phyloP scores from a whole-genome alignment of 1,140 invertebrate genomes.

The Pogonomyrmex barbatus region DNA sequence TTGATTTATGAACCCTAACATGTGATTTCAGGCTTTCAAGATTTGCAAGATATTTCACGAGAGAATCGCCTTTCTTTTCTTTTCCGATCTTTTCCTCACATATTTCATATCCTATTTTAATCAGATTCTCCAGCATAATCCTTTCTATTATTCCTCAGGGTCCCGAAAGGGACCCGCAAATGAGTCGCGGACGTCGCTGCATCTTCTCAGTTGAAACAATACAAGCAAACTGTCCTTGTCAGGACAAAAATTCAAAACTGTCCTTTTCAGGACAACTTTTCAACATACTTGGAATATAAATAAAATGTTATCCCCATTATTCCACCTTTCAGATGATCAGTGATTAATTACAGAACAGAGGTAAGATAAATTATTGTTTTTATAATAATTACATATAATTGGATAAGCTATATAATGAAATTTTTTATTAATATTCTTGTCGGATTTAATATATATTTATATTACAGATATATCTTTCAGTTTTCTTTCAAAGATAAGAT shows the following conservation, averaged over 20 bases:
- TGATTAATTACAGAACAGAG: not conserved
- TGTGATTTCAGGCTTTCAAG: not conserved
- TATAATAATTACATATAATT: not conserved
- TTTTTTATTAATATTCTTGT: not conserved
- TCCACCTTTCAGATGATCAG: conserved; percentile 14
- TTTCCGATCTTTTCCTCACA: conserved; percentile 16
- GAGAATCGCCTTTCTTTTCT: conserved; percentile 33
- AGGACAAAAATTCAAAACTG: conserved; percentile 64
- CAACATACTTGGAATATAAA: conserved; percentile 30
- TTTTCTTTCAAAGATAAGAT: not conserved
- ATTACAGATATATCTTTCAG: not conserved
- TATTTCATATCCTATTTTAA: conserved; percentile 34
- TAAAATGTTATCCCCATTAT: not conserved
- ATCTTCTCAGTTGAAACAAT: conserved; percentile 62
- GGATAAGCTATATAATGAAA: not conserved
- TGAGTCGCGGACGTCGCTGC: conserved; percentile 72
- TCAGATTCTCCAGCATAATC: conserved; percentile 58
- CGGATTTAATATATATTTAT: not conserved
- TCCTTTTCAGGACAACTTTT: conserved; percentile 39
- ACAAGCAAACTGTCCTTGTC: conserved; percentile 72
- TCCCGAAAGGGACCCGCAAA: conserved; percentile 85
- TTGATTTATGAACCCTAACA: not conserved
- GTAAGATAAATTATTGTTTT: conserved; percentile 26
- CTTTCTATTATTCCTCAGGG: conserved; percentile 79
- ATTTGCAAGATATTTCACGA: conserved; percentile 30